Evolutionary conservation across 2,888 invertebrate genomes (phyloP).

Genomic region (Palloptera scutellata): DNA sequence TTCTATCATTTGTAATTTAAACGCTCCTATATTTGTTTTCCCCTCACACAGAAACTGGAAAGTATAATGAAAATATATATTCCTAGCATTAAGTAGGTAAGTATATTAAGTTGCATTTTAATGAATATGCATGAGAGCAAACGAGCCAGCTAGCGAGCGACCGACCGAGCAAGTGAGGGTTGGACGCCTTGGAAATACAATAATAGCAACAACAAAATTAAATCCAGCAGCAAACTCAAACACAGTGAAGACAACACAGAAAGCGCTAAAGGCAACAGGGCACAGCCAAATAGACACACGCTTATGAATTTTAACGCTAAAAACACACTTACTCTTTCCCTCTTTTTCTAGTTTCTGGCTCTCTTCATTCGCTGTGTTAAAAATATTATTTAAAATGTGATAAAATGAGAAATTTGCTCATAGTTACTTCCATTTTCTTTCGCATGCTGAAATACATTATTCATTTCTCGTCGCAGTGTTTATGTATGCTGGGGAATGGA

Average conservation of each 20-base stretch:
- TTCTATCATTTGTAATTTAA: slow-evolving; percentile 14
- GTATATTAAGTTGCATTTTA: slow-evolving; percentile 25
- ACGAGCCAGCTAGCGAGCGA: neutral
- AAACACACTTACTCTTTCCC: neutral
- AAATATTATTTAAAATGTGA: slow-evolving; percentile 26
- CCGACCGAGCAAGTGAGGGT: neutral
- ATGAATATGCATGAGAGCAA: slow-evolving; percentile 33
- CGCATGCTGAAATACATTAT: slow-evolving; percentile 18
- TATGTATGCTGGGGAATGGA: too few species aligned
- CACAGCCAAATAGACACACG: neutral
- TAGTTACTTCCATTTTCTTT: neutral
- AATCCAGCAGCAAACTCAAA: too few species aligned
- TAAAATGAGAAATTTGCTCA: slow-evolving; percentile 28
- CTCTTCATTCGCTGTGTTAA: neutral
- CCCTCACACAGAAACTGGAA: slow-evolving; percentile 2
- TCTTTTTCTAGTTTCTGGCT: neutral
- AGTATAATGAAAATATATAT: slow-evolving; percentile 16
- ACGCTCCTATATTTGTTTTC: slow-evolving; percentile 4
- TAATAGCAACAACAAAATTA: too few species aligned
- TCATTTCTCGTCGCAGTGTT: slow-evolving; percentile 6
- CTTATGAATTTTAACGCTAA: slow-evolving; percentile 15
- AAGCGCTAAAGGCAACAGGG: slow-evolving; percentile 12
- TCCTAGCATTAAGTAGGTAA: slow-evolving; percentile 1
- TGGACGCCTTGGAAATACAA: too few species aligned
- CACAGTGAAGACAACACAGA: neutral